phyloP scores from a whole-genome alignment of 1,140 invertebrate genomes.

The Oncopeltus fasciatus region DNA sequence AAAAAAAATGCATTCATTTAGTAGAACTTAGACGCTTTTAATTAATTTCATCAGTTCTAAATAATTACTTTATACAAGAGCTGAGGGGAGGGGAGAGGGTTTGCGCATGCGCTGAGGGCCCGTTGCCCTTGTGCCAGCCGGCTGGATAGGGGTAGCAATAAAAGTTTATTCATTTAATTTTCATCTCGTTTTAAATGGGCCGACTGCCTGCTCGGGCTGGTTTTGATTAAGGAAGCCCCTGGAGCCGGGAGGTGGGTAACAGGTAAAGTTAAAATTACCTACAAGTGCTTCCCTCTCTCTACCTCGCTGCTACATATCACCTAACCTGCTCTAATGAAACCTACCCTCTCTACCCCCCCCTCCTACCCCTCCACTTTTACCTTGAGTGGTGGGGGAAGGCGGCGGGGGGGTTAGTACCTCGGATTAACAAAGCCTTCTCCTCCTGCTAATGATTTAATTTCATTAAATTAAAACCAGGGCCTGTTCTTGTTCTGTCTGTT shows the following conservation, averaged over 20 bases:
- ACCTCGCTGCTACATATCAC: constrained; percentile 4
- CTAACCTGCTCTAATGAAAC: constrained; percentile 8
- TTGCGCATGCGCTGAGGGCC: neutral
- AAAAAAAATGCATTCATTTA: constrained; percentile 5
- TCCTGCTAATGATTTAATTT: constrained; percentile 4
- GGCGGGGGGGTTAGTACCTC: neutral
- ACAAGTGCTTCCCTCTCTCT: neutral
- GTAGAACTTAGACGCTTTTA: constrained; percentile 1
- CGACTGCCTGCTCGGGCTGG: neutral
- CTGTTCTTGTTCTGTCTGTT: neutral
- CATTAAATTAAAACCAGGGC: constrained; percentile 4
- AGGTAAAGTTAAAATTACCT: constrained; percentile 10
- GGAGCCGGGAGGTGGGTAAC: neutral
- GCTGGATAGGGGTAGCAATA: neutral
- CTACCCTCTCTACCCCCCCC: neutral
- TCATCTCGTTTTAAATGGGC: constrained; percentile 9
- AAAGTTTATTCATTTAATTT: constrained; percentile 10
- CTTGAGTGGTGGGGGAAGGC: neutral
- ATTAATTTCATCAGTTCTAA: constrained; percentile 8
- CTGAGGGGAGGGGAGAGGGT: neutral
- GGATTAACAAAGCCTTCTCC: constrained; percentile 7
- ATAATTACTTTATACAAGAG: constrained; percentile 8
- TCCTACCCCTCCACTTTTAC: neutral
- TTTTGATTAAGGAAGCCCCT: constrained; percentile 6
- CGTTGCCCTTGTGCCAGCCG: no score